Evolutionary conservation across 2,888 invertebrate species (phyloP).

Genomic region (Cheilosia pagana): DNA sequence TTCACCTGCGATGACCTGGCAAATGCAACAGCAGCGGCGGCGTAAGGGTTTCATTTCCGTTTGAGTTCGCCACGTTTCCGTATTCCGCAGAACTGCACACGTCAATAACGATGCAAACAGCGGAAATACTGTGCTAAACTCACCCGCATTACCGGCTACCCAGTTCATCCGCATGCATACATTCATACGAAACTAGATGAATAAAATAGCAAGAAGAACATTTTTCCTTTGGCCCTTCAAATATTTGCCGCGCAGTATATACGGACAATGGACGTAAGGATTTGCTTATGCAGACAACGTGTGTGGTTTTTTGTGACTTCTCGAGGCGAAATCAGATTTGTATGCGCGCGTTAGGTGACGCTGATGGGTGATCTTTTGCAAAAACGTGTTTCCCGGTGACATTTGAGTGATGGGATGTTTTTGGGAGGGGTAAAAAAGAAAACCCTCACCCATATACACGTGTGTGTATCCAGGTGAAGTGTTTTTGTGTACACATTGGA

Average conservation of each 20-base stretch:
- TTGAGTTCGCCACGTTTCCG: conserved; percentile 48
- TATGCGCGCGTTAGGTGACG: conserved; percentile 36
- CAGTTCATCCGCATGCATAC: conserved; percentile 19
- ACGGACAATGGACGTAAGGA: conserved; percentile 17
- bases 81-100: conserved; percentile 35
- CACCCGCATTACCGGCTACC: conserved; percentile 32
- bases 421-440: background rate
- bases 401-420: conserved; percentile 57
- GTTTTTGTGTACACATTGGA: conserved; percentile 32
- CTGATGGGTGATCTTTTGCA: conserved; percentile 54
- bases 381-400: conserved; percentile 57
- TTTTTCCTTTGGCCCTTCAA: conserved; percentile 26
- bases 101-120: conserved; percentile 44
- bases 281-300: conserved; percentile 38
- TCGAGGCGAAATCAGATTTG: conserved; percentile 7
- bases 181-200: conserved; percentile 30
- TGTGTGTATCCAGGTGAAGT: conserved; percentile 53
- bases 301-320: background rate
- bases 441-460: conserved; percentile 34
- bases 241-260: conserved; percentile 44
- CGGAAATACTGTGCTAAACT: conserved; percentile 56
- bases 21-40: conserved; percentile 16
- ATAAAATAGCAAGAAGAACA: conserved; percentile 19
- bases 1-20: conserved; percentile 12
- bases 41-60: conserved; percentile 61